Evolutionary conservation across 2,888 invertebrate genomes (phyloP).

Genomic region (Tenthredo distinguenda): DNA sequence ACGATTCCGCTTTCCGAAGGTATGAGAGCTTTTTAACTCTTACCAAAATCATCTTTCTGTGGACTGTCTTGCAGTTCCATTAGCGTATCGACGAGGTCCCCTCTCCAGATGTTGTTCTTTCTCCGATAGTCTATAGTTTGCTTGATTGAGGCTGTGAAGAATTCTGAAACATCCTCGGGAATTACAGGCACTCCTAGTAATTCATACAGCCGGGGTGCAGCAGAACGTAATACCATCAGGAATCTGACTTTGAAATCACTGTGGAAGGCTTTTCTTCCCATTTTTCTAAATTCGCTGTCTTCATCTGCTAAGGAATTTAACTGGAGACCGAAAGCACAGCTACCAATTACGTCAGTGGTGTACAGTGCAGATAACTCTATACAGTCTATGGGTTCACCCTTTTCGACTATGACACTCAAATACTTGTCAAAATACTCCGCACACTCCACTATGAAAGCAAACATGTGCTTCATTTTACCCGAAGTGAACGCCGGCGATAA

Average conservation of each 20-base stretch:
- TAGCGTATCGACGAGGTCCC: conserved; percentile 78
- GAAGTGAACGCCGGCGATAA: conserved; percentile 79
- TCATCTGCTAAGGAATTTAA: conserved; percentile 71
- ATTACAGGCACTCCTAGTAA: conserved; percentile 60
- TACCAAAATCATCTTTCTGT: conserved; percentile 53
- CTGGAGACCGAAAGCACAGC: conserved; percentile 76
- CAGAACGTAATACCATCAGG: conserved; percentile 48
- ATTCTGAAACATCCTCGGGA: conserved; percentile 64
- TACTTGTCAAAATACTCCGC: conserved; percentile 76
- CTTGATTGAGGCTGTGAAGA: conserved; percentile 70
- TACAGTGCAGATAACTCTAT: conserved; percentile 73
- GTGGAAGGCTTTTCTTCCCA: conserved; percentile 55
- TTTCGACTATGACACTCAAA: conserved; percentile 67
- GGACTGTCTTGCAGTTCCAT: conserved; percentile 68
- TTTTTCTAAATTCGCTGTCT: conserved; percentile 71
- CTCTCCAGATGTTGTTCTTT: conserved; percentile 72
- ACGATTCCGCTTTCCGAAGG: neutral
- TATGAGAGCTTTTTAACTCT: neutral
- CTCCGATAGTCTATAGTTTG: conserved; percentile 74
- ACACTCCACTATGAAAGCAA: conserved; percentile 78
- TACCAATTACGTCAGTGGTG: conserved; percentile 77
- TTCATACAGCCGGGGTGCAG: conserved; percentile 60
- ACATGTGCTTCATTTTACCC: conserved; percentile 79
- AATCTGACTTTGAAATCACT: conserved; percentile 14
- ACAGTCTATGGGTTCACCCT: conserved; percentile 60